phyloP scores from a whole-genome alignment of 1,140 invertebrate species.

The Ceratosolen fusciceps region DNA sequence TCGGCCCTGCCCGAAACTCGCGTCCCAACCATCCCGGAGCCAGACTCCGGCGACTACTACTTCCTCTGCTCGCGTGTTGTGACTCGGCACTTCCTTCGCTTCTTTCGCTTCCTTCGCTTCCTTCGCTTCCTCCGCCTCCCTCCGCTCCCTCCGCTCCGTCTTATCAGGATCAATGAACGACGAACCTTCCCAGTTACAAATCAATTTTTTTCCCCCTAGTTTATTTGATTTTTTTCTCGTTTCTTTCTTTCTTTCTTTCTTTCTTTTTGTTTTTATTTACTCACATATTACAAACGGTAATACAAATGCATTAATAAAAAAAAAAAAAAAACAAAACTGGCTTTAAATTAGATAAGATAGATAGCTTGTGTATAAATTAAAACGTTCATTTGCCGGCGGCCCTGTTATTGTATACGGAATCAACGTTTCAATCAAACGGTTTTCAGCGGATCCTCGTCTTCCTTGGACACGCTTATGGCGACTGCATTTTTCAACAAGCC shows the following conservation, averaged over 20 bases:
- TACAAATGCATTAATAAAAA: too few species aligned
- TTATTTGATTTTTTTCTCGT: too few species aligned
- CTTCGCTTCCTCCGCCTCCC: not conserved
- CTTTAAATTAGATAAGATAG: too few species aligned
- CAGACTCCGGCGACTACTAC: not conserved
- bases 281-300: too few species aligned
- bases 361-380: too few species aligned
- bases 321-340: too few species aligned
- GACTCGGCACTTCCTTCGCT: not conserved
- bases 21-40: too few species aligned
- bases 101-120: not conserved
- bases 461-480: slow-evolving; percentile 79
- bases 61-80: not conserved
- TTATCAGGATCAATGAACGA: not conserved
- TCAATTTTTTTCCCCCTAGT: not conserved
- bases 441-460: slow-evolving; percentile 81
- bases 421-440: slow-evolving; percentile 69
- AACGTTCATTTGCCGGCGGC: too few species aligned
- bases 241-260: too few species aligned
- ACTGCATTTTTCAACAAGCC: slow-evolving; percentile 74
- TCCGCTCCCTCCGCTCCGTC: not conserved
- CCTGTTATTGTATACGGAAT: not conserved
- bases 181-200: not conserved
- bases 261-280: too few species aligned
- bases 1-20: too few species aligned